These are phyloP conservation scores for Tetanocera ferruginea DNA, from an alignment of 2,888 invertebrate genomes.

Conservation along the genomic window DNA sequence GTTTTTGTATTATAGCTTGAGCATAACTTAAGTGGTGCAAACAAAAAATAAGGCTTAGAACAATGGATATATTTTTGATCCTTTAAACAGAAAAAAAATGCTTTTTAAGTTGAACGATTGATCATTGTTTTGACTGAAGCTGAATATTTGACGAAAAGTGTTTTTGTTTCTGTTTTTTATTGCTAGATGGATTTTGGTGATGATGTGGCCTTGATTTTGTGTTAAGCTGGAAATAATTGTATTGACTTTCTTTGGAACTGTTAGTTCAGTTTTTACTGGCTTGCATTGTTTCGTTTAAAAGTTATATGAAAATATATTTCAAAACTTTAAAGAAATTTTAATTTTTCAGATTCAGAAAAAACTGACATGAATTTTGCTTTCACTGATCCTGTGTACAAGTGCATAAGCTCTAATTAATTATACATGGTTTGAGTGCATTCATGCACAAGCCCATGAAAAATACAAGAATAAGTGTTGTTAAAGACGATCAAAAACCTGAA, in stretches of 20 bases:
- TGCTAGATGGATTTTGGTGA: neutral
- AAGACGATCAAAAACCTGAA: no score
- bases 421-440: no score
- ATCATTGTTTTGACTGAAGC: neutral
- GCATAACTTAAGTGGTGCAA: neutral
- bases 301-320: no score
- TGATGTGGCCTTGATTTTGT: neutral
- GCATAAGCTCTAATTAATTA: no score
- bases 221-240: no score
- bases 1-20: neutral
- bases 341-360: no score
- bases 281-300: neutral
- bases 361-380: no score
- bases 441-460: no score
- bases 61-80: neutral
- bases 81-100: neutral
- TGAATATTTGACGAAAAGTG: constrained; percentile 14
- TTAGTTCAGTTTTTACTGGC: neutral
- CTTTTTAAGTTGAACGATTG: neutral
- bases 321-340: no score
- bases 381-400: no score
- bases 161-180: neutral
- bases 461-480: no score
- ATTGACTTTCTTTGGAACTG: neutral
- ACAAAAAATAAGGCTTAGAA: neutral